Evolutionary conservation across 2,888 invertebrate genomes (phyloP).

Genomic region (Melieria picta): DNA sequence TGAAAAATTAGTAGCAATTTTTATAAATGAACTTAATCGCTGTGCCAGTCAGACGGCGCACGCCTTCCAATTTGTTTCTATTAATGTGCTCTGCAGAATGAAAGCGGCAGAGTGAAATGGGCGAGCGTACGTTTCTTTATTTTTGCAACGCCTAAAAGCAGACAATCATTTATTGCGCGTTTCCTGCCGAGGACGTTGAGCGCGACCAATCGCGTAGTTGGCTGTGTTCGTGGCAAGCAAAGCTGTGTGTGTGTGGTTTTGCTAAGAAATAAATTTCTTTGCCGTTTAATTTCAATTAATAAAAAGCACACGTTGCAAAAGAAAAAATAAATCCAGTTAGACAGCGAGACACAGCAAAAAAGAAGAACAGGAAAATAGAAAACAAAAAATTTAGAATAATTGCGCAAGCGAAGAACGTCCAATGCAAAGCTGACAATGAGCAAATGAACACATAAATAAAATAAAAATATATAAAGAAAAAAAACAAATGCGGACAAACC

Average conservation of each 20-base stretch:
- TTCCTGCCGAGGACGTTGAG: not conserved
- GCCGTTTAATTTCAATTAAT: conserved; percentile 38
- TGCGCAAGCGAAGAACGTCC: not conserved
- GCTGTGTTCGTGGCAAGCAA: too few species aligned
- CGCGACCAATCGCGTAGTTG: not conserved
- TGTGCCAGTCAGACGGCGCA: conserved; percentile 5
- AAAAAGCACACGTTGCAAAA: conserved; percentile 8
- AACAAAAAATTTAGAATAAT: not conserved
- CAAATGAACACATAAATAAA: not conserved
- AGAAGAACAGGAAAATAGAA: not conserved
- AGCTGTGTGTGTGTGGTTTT: conserved; percentile 10
- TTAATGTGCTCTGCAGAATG: conserved; percentile 15
- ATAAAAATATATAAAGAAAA: too few species aligned
- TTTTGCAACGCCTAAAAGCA: conserved; percentile 9
- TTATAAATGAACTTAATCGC: conserved; percentile 37
- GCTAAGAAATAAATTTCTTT: conserved; percentile 20
- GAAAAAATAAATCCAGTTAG: not conserved
- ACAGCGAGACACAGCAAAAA: not conserved
- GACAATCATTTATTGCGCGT: conserved; percentile 10
- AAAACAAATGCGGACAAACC: too few species aligned
- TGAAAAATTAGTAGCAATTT: conserved; percentile 36
- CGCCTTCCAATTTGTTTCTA: conserved; percentile 33
- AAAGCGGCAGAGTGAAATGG: not conserved
- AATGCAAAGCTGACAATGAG: not conserved
- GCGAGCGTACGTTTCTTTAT: not conserved